These are phyloP conservation scores for Passer domesticus DNA, from an alignment of 2,113 vertebrate genomes.

Conservation along the genomic window DNA sequence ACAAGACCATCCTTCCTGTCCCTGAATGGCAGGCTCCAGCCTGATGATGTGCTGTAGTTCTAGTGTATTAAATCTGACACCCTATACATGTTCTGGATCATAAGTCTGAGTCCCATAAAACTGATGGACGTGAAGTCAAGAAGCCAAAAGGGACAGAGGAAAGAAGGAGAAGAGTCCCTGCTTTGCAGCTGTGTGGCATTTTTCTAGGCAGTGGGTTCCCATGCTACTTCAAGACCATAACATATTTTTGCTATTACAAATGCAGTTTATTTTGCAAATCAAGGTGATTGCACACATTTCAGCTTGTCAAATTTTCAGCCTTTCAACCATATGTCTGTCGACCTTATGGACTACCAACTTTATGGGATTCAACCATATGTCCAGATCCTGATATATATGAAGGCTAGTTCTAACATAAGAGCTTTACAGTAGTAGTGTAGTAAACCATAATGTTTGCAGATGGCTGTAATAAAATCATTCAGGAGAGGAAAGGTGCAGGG, in stretches of 20 bases:
- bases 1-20: neutral
- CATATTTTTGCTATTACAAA: conserved; percentile 66
- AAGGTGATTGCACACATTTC: conserved; percentile 64
- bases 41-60: neutral
- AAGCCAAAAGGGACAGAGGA: neutral
- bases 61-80: neutral
- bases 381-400: conserved; percentile 66
- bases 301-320: conserved; percentile 72
- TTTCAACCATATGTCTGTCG: conserved; percentile 67
- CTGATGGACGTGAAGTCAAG: neutral
- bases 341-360: conserved; percentile 64
- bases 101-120: conserved; percentile 24
- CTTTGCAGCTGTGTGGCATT: conserved; percentile 2
- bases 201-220: conserved; percentile 35
- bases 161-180: neutral
- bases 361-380: conserved; percentile 67
- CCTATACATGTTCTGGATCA: neutral
- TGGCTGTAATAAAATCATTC: conserved; percentile 76
- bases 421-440: conserved; percentile 72
- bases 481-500: conserved; percentile 73
- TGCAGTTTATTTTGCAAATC: conserved; percentile 65
- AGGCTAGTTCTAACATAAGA: conserved; percentile 75
- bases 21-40: neutral
- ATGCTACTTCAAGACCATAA: conserved; percentile 42
- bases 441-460: conserved; percentile 78